Percentiles rank a stretch among this genome's conserved stretches.
phyloP scores from a whole-genome alignment of 2,113 vertebrate species.

The Eonycteris spelaea region DNA sequence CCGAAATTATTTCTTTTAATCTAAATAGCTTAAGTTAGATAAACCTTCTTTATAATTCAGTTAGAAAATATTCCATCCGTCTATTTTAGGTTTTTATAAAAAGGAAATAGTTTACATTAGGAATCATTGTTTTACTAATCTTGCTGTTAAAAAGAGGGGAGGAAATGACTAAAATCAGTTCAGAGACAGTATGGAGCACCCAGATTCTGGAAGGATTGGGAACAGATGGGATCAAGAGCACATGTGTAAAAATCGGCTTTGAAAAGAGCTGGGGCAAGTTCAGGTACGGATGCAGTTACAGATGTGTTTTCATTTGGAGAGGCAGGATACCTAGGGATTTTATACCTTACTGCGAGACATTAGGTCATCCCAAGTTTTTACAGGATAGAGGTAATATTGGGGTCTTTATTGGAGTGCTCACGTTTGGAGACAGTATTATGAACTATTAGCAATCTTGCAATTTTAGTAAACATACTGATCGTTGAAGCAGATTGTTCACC shows the following conservation, averaged over 20 bases:
- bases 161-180: neutral
- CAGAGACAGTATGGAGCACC: neutral
- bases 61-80: neutral
- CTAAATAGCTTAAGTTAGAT: neutral
- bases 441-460: neutral
- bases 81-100: neutral
- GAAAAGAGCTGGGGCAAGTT: neutral
- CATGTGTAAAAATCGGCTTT: neutral
- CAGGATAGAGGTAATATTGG: neutral
- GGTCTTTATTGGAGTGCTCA: neutral
- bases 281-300: neutral
- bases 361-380: neutral
- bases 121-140: neutral
- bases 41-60: neutral
- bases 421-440: neutral
- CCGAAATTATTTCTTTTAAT: neutral
- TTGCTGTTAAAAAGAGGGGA: neutral
- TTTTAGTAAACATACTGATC: neutral
- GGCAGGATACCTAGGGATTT: neutral
- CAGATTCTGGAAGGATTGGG: neutral
- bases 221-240: no score
- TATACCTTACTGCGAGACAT: neutral
- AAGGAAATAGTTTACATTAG: conserved; percentile 3
- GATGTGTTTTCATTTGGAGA: neutral
- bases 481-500: neutral